These are phyloP conservation scores for Rousettus leschenaultii DNA, from an alignment of 2,113 vertebrate genomes.

Conservation along the genomic window DNA sequence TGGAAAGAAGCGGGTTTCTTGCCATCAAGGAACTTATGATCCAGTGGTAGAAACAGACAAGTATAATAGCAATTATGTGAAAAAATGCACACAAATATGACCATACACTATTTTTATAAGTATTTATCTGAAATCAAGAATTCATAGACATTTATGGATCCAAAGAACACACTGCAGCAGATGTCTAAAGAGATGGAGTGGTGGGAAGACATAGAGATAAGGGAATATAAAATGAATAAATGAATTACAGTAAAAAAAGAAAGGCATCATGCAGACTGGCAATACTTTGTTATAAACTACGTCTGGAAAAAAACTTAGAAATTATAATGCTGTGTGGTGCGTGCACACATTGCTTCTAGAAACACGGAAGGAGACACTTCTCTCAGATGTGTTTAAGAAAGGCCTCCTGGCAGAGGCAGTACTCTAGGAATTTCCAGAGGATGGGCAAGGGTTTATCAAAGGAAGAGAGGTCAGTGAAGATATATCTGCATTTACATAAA, in stretches of 20 bases:
- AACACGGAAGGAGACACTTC: rapidly evolving
- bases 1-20: not conserved
- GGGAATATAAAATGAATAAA: not conserved
- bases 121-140: not conserved
- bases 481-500: not conserved
- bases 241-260: not conserved
- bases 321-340: not conserved
- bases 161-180: not conserved
- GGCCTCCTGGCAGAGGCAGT: not conserved
- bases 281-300: not conserved
- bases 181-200: not conserved
- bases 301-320: not conserved
- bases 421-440: not conserved
- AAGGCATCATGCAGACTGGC: not conserved
- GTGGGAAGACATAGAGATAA: not conserved
- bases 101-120: not conserved
- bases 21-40: not conserved
- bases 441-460: not conserved
- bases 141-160: not conserved
- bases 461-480: not conserved
- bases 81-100: not conserved
- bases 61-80: not conserved
- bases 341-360: not conserved
- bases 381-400: not conserved
- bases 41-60: not conserved